Conservation (phyloP, 2,797 vertebrate species). For the Potorous gilbertii region DNA sequence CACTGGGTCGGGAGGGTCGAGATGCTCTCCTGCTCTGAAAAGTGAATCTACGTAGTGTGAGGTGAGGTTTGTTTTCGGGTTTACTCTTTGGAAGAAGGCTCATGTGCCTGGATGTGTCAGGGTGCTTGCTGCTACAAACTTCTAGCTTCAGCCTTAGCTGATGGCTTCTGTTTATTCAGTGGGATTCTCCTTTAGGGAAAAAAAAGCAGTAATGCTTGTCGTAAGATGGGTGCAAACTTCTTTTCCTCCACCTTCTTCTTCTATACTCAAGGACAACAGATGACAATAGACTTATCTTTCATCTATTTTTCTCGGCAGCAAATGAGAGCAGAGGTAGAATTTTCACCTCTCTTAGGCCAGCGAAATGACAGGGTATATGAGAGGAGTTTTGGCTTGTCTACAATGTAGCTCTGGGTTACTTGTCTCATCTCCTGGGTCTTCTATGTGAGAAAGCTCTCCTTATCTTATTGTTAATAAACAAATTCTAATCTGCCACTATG, state of each 20-base stretch:
- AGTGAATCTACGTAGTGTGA: too few relatives aligned
- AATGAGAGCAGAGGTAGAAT: not conserved
- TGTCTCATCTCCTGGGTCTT: not conserved
- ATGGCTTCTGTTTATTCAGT: not conserved
- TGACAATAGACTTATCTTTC: not conserved
- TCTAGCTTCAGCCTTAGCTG: not conserved
- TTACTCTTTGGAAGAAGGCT: too few relatives aligned
- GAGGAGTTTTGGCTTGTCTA: not conserved
- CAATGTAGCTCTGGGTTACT: not conserved
- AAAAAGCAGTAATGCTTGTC: not conserved
- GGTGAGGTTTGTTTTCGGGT: too few relatives aligned
- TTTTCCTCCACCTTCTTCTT: not conserved
- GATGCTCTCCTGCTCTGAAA: too few relatives aligned
- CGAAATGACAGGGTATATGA: not conserved
- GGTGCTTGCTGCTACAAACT: not conserved
- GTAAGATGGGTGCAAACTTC: not conserved
- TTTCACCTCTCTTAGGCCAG: not conserved
- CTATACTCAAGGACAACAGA: not conserved
- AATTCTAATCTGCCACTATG: not conserved
- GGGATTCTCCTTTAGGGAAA: not conserved
- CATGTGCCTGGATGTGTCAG: too few relatives aligned
- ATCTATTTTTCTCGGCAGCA: not conserved
- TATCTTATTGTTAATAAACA: not conserved
- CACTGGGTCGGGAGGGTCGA: too few relatives aligned
- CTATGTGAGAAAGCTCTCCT: not conserved